Evolutionary conservation across 2,113 vertebrate species (phyloP), one percentile per base, ranked within the genome.

Genomic region (Stictonetta naevosa): DNA sequence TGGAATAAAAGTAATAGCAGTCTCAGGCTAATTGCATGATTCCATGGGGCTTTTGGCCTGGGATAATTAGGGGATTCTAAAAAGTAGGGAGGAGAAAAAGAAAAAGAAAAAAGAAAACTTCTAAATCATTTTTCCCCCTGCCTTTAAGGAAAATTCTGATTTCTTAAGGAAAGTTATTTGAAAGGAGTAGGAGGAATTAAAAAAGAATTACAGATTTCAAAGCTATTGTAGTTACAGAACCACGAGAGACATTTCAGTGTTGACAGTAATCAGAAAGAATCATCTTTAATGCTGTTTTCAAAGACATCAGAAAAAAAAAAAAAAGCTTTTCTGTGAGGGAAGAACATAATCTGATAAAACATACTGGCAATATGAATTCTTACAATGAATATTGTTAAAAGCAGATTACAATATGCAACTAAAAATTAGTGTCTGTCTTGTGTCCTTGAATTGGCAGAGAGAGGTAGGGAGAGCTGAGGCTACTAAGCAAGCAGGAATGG

Each of bases 261-360:
- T 95, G 90, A 86, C 88, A 90, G 59, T 92, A 88, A 92, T 92
- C 83, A 81, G 72, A 85, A 96, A 83, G 48, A 86, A 77, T 93
- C 0, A 0, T 50, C 63, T 91, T 81, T 71, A 93, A 63, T 42
- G 59, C 44, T 50, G 38, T 78, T 94, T 93, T 88, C 80, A 86
- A 88, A 91, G 56, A 53, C 63, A 86, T 7, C n/a, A 60, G 76
- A 78, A 88, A 84, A 58, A 75, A 93, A 88, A 79, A 46, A 75
- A 93, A 88, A 79, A 46, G 18, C 2, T 92, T 76, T 85, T 93
- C 79, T 90, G 55, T 80, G 67, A 90, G n/a, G 75, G 63, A 92
- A 91, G 48, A 93, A 60, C 48, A 60, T 82, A 75, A 91, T 79
- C 87, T 76, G 11, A 63, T 74, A 92, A 94, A 96, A 74, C 25